phyloP scores from a whole-genome alignment of 2,113 vertebrate species.

The Cairina moschata region DNA sequence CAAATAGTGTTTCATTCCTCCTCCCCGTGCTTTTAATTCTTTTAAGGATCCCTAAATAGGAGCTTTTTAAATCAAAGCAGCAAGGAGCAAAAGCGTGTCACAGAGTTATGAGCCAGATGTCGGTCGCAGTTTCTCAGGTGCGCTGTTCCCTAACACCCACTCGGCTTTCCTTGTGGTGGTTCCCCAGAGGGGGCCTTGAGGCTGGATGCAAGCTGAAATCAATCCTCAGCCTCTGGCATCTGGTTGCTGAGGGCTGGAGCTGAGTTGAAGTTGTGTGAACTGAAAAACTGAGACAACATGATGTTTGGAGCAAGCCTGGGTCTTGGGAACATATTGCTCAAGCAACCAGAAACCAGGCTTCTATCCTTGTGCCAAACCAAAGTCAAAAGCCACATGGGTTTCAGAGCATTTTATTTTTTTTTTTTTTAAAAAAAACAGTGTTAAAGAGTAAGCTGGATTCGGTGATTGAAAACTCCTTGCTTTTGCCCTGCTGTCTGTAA shows the following conservation, averaged over 20 bases:
- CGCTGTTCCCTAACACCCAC: neutral
- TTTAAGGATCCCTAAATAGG: neutral
- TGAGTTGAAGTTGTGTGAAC: neutral
- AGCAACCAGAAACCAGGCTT: neutral
- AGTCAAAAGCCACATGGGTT: slow-evolving; percentile 16
- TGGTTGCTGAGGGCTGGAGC: neutral
- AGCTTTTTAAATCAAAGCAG: neutral
- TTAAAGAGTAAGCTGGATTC: neutral
- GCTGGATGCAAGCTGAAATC: neutral
- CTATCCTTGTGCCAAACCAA: neutral
- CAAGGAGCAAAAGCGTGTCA: neutral
- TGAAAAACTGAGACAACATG: neutral
- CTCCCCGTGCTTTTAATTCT: neutral
- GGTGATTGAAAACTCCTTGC: neutral
- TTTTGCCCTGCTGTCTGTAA: neutral
- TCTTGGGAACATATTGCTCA: neutral
- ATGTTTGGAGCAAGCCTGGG: slow-evolving; percentile 4
- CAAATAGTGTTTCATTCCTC: neutral
- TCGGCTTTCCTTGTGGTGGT: neutral
- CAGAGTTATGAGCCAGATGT: neutral
- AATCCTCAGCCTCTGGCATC: neutral
- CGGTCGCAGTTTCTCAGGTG: neutral
- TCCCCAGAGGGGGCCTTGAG: neutral
- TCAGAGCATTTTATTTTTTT: neutral
- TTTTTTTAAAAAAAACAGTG: neutral